These are phyloP conservation scores for Nestor notabilis DNA, from an alignment of 2,113 vertebrate genomes.

Conservation along the genomic window DNA sequence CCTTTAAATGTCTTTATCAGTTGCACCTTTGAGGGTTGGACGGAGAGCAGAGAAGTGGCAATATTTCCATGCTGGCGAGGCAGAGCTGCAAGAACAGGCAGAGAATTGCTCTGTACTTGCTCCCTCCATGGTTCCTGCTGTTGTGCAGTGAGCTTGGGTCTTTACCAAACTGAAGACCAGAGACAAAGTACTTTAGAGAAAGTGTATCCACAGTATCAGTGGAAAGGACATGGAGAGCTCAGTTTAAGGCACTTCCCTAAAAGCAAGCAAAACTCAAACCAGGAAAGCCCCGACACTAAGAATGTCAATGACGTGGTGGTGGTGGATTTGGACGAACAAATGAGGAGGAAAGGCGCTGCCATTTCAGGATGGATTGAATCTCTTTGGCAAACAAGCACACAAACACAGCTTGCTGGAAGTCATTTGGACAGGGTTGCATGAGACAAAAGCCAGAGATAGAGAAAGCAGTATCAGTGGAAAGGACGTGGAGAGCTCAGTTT, in stretches of 20 bases:
- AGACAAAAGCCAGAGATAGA: not conserved
- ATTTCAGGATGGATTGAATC: not conserved
- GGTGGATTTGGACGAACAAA: not conserved
- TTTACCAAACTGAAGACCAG: not conserved
- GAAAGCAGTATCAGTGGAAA: not conserved
- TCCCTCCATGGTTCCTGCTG: fast-evolving
- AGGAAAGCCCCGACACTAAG: not conserved
- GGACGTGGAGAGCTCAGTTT: not conserved
- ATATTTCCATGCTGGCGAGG: not conserved
- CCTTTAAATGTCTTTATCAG: not conserved
- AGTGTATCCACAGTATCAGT: not conserved
- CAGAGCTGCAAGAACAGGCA: not conserved
- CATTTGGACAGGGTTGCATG: not conserved
- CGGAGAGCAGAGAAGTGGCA: not conserved
- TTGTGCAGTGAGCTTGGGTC: not conserved
- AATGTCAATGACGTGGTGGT: fast-evolving
- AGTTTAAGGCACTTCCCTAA: not conserved
- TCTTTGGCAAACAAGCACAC: not conserved
- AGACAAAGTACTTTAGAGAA: not conserved
- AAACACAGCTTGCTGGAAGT: not conserved
- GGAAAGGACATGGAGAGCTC: not conserved
- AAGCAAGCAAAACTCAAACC: not conserved
- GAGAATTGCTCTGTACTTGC: fast-evolving
- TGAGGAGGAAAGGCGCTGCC: not conserved
- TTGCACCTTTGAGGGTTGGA: not conserved